Evolutionary conservation across 2,888 invertebrate genomes (phyloP).

Genomic region (Molorchus minor): DNA sequence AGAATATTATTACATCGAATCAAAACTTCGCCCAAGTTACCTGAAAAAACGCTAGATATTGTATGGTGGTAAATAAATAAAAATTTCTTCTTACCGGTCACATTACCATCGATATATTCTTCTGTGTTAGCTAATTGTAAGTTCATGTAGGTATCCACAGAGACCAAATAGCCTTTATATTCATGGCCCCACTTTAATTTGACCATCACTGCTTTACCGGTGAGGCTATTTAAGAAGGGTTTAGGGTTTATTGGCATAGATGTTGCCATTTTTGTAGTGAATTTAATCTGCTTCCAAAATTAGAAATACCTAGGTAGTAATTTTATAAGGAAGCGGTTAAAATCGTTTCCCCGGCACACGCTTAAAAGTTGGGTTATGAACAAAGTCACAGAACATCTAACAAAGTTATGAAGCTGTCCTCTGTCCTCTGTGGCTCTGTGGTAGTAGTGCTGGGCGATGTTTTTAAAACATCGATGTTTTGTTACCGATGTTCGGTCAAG

Average conservation of each 20-base stretch:
- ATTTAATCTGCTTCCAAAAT: slow-evolving; percentile 13
- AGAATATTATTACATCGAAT: slow-evolving; percentile 97
- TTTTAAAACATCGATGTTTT: too few species aligned
- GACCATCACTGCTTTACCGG: slow-evolving; percentile 97
- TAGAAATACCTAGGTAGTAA: slow-evolving; percentile 1
- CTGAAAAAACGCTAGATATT: slow-evolving; percentile 58
- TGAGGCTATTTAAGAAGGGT: slow-evolving; percentile 97
- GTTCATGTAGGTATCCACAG: slow-evolving; percentile 99
- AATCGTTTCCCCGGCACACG: not conserved
- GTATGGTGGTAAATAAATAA: too few species aligned
- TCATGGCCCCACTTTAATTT: slow-evolving; percentile 99
- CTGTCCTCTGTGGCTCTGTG: too few species aligned
- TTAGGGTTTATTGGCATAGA: slow-evolving; percentile 98
- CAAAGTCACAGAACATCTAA: not conserved
- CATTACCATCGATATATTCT: slow-evolving; percentile 92
- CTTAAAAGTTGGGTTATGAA: not conserved
- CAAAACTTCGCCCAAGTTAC: slow-evolving; percentile 94
- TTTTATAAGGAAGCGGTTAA: slow-evolving; percentile 20
- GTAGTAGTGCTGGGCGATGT: too few species aligned
- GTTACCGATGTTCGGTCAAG: too few species aligned
- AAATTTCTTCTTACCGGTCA: slow-evolving; percentile 73
- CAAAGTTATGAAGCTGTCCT: too few species aligned
- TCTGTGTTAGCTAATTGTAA: slow-evolving; percentile 97
- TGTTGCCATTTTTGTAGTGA: slow-evolving; percentile 69
- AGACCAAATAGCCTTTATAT: slow-evolving; percentile 97